phyloP scores from a whole-genome alignment of 2,113 vertebrate genomes.

The Ibidorhyncha struthersii region DNA sequence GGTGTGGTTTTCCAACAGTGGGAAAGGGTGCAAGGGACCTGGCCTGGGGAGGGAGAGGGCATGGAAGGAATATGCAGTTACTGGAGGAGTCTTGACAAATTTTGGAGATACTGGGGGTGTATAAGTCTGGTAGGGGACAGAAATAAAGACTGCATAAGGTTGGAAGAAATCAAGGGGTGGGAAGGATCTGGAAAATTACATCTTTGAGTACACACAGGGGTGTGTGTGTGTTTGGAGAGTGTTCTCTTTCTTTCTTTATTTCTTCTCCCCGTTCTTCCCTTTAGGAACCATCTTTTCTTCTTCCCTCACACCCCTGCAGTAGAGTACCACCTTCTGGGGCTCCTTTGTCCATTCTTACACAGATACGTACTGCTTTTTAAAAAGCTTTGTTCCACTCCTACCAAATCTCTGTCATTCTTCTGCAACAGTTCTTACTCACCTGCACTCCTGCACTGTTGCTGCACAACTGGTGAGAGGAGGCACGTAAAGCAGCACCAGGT shows the following conservation, averaged over 20 bases:
- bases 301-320: not conserved
- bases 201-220: too few relatives aligned
- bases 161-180: not conserved
- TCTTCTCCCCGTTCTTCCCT: not conserved
- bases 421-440: not conserved
- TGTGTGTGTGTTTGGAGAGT: not conserved
- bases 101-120: not conserved
- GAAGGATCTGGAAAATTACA: not conserved
- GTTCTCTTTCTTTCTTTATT: not conserved
- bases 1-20: accelerated
- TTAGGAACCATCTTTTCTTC: not conserved
- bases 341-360: not conserved
- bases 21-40: accelerated
- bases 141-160: not conserved
- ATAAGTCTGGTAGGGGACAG: not conserved
- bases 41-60: not conserved
- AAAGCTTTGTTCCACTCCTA: not conserved
- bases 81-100: not conserved
- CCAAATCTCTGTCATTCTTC: not conserved
- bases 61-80: not conserved
- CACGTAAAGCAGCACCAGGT: not conserved
- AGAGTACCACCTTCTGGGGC: not conserved
- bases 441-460: not conserved
- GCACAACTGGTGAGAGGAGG: not conserved
- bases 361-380: not conserved